Evolutionary conservation across 2,797 vertebrate genomes (phyloP), one percentile per base, ranked within the genome.

Genomic region (Schizopygopsis pylzovi): DNA sequence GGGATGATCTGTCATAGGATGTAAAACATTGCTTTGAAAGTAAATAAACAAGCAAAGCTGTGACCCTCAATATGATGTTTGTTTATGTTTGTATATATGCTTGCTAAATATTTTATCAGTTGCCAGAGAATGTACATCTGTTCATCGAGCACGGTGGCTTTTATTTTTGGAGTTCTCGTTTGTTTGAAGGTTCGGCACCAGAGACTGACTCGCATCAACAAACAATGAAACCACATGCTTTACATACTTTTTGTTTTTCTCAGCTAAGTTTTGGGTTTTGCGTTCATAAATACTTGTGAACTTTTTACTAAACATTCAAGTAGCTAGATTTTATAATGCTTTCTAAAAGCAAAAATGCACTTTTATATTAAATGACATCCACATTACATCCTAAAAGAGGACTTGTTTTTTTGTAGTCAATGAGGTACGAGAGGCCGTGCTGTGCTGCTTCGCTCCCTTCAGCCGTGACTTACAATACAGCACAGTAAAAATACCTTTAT

Each of bases 151-250:
- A 12, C 13, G 10, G 68, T 22, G 65, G 3, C 56, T 8, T 85
- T 87, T 90, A 91, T 90, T 91, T 92, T 91, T 84, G 89, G 79
- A 61, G 39, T 73, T 72, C 68, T 18, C 28, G 77, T 86, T 83
- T 84, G 85, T 90, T 82, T 83, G 33, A 78, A 68, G 49, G 39
- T 33, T 73, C 47, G 22, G 83, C 85, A 87, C 77, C 33, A 71
- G 63, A 67, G 28, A 63, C 70, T 43, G 33, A 41, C 1, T 61
- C 22, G 18, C 59, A 68, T 75, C 79, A 79, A 70, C 59, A 78
- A 82, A 80, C 76, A 79, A 47, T 54, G 18, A 75, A 54, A 22
- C 11, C 8, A 37, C 20, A 25, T 68, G 12, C 1, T 33, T 13
- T 25, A 25, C 18, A 71, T n/a, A 71, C 11, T 68, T 79, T 80